A percentile compares a stretch with the other conserved stretches of the same genome.
Evolutionary conservation across 2,113 vertebrate species (phyloP).

Genomic region (Isichthys henryi): DNA sequence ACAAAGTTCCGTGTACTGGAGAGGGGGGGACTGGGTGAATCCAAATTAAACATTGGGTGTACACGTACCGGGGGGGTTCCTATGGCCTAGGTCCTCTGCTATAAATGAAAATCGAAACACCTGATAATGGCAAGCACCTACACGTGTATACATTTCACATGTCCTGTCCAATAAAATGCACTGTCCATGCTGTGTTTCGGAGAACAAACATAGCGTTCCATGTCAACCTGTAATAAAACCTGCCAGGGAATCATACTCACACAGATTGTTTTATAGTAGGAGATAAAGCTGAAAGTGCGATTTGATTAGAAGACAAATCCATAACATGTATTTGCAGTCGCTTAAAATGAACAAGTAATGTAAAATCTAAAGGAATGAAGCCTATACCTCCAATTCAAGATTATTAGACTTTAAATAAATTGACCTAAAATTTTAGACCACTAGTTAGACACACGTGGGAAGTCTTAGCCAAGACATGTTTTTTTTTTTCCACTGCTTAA

Average conservation of each 20-base stretch:
- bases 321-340: conserved; percentile 29
- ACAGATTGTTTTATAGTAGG: conserved; percentile 37
- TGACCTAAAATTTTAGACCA: conserved; percentile 52
- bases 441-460: conserved; percentile 48
- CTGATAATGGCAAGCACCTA: neutral
- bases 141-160: neutral
- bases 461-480: conserved; percentile 38
- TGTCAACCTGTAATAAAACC: conserved; percentile 37
- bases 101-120: neutral
- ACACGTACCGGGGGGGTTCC: neutral
- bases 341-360: conserved; percentile 36
- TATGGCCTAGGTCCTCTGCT: neutral
- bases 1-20: neutral
- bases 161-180: conserved; percentile 30
- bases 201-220: conserved; percentile 41
- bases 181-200: conserved; percentile 41
- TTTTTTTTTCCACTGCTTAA: neutral
- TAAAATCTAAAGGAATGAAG: conserved; percentile 35
- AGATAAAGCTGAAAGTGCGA: conserved; percentile 28
- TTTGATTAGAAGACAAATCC: conserved; percentile 37
- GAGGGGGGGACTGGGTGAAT: neutral
- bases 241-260: conserved; percentile 33
- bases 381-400: conserved; percentile 46
- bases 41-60: neutral
- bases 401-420: conserved; percentile 56